A percentile compares a stretch with the other conserved stretches of the same genome.
Evolutionary conservation across 2,888 invertebrate genomes (phyloP).

Genomic region (Cryptophagus acutangulus): DNA sequence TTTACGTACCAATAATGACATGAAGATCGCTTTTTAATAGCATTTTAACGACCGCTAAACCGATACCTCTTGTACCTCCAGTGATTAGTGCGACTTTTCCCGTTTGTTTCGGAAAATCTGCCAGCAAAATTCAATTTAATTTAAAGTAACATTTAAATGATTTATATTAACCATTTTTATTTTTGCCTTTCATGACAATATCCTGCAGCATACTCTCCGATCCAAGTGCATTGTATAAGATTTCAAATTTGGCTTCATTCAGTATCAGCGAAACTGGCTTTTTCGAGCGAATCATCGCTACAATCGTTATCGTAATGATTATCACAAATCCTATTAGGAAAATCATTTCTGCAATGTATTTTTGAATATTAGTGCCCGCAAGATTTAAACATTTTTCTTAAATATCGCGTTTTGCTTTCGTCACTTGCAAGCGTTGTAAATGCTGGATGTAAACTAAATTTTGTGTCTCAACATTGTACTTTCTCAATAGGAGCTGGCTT

Average conservation of each 20-base stretch:
- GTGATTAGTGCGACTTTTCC: conserved; percentile 76
- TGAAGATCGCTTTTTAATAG: conserved; percentile 71
- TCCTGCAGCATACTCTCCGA: conserved; percentile 57
- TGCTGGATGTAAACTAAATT: too few relatives aligned
- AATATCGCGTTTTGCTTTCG: too few relatives aligned
- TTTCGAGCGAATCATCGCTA: conserved; percentile 49
- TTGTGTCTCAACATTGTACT: too few relatives aligned
- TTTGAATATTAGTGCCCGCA: too few relatives aligned
- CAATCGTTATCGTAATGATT: conserved; percentile 32
- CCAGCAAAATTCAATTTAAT: conserved; percentile 12
- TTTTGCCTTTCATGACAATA: conserved; percentile 52
- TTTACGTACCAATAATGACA: conserved; percentile 61
- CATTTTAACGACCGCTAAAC: conserved; percentile 69
- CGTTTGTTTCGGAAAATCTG: conserved; percentile 44
- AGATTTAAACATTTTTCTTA: too few relatives aligned
- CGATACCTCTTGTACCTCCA: conserved; percentile 84
- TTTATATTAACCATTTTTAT: conserved; percentile 49
- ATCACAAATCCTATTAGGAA: conserved; percentile 35
- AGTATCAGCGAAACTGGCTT: conserved; percentile 53
- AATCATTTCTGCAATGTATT: too few relatives aligned
- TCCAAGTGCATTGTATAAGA: conserved; percentile 59
- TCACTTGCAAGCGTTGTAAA: too few relatives aligned
- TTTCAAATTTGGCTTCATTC: conserved; percentile 52
- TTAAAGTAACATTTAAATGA: background rate
- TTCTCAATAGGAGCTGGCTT: too few relatives aligned